These are phyloP conservation scores for Microplitis manilae DNA, from an alignment of 2,888 invertebrate species.

Conservation along the genomic window DNA sequence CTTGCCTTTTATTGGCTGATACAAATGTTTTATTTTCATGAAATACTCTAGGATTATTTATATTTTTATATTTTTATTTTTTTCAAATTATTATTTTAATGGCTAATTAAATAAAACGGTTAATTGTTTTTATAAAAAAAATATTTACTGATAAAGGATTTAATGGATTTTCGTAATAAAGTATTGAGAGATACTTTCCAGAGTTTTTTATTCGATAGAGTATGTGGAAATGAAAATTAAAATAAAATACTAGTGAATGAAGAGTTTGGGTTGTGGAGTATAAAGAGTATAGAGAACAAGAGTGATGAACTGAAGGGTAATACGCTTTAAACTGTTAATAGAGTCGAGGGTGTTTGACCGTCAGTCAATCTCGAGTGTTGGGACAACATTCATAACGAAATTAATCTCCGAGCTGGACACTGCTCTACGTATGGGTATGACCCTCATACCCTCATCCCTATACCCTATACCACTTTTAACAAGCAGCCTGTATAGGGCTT, in stretches of 20 bases:
- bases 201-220: neutral
- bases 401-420: constrained; percentile 65
- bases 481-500: constrained; percentile 1
- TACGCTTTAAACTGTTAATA: constrained; percentile 66
- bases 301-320: constrained; percentile 42
- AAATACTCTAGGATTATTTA: neutral
- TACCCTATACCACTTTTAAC: constrained; percentile 10
- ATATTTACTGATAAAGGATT: neutral
- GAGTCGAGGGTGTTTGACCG: constrained; percentile 68
- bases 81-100: constrained; percentile 8
- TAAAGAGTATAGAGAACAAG: constrained; percentile 10
- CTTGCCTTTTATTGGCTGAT: constrained; percentile 68
- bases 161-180: neutral
- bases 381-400: constrained; percentile 71
- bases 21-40: constrained; percentile 65
- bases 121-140: no score
- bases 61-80: constrained; percentile 34
- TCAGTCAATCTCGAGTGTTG: constrained; percentile 70
- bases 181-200: neutral
- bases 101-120: no score
- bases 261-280: neutral
- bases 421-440: constrained; percentile 33
- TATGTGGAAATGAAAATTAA: neutral
- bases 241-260: neutral
- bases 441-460: constrained; percentile 18